Percentiles rank a stretch among this genome's conserved stretches.
Conservation (phyloP, 2,797 vertebrate genomes). For the Protosalanx chinensis region DNA sequence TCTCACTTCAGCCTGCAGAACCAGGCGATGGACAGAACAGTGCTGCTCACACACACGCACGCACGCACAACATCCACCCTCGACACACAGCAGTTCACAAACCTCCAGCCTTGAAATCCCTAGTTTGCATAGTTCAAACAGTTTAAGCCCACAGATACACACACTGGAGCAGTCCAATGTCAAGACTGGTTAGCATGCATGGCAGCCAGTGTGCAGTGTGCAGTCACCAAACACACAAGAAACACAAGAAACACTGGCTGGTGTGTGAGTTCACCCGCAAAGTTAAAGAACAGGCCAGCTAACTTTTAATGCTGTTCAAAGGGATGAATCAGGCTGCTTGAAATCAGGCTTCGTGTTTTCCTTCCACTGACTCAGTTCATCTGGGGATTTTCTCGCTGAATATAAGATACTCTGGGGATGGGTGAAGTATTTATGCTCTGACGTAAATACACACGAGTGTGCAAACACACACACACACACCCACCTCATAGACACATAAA, state of each 20-base stretch:
- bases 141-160: neutral
- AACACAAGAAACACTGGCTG: neutral
- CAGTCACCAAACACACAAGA: slow-evolving; percentile 1
- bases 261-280: neutral
- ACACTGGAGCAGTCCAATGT: slow-evolving; percentile 14
- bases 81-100: neutral
- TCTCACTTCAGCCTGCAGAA: slow-evolving; percentile 3
- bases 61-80: neutral
- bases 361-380: slow-evolving; percentile 12
- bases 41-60: slow-evolving; percentile 12
- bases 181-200: slow-evolving; percentile 30
- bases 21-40: no score
- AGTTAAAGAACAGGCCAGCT: slow-evolving; percentile 7
- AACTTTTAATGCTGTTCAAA: slow-evolving; percentile 24
- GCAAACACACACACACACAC: neutral
- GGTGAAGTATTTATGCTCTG: no score
- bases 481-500: neutral
- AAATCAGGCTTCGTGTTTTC: neutral
- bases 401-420: neutral
- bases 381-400: neutral
- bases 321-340: neutral
- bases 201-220: slow-evolving; percentile 9
- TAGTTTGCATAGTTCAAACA: neutral
- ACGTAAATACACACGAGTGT: neutral
- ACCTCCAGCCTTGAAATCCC: neutral